Conservation (phyloP, 2,797 vertebrate species). For the Bradypus variegatus region DNA sequence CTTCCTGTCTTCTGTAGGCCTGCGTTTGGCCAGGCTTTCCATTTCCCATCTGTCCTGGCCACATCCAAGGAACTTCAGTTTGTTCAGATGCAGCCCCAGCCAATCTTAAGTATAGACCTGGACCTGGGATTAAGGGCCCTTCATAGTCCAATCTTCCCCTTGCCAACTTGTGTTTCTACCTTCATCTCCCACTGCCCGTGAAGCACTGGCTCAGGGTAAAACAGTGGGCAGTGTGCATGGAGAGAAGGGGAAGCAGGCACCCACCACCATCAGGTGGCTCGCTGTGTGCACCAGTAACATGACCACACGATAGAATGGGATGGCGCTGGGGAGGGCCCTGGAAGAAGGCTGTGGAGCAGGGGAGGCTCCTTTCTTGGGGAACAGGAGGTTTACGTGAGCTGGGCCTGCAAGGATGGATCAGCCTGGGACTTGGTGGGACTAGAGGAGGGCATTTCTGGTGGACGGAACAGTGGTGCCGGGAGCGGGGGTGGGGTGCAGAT, state of each 20-base stretch:
- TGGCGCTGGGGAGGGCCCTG: fast-evolving
- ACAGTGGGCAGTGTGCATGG: no score
- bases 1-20: not conserved
- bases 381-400: not conserved
- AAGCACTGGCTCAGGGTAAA: fast-evolving
- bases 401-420: not conserved
- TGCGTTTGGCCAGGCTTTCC: not conserved
- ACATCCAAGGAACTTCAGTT: not conserved
- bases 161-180: not conserved
- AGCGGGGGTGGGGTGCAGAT: not conserved
- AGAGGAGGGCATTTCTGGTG: not conserved
- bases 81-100: not conserved
- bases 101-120: not conserved
- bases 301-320: not conserved
- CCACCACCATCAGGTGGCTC: not conserved
- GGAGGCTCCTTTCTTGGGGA: not conserved
- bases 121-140: not conserved
- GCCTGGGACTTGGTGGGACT: not conserved
- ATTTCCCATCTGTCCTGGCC: not conserved
- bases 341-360: not conserved
- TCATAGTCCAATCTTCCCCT: not conserved
- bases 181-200: fast-evolving
- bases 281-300: not conserved
- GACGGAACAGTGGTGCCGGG: not conserved
- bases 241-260: not conserved